Conservation (phyloP, 2,888 invertebrate genomes). For the Synergus gifuensis region DNA sequence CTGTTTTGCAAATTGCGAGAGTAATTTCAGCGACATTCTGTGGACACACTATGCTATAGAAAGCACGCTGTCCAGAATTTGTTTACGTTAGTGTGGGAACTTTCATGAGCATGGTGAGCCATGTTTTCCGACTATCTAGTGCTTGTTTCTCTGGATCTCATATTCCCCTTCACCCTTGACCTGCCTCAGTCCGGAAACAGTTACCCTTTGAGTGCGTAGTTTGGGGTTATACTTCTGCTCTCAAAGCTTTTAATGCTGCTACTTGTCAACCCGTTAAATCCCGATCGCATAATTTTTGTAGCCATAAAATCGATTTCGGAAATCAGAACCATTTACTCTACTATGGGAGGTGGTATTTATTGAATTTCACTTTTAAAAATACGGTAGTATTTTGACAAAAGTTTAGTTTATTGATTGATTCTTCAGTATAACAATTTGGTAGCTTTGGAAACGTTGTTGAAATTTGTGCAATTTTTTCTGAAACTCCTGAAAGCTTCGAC, state of each 20-base stretch:
- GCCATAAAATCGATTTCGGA: neutral
- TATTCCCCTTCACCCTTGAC: constrained; percentile 29
- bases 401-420: neutral
- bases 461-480: neutral
- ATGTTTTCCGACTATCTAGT: constrained; percentile 14
- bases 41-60: constrained; percentile 4
- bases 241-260: constrained; percentile 27
- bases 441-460: neutral
- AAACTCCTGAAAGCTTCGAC: neutral
- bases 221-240: constrained; percentile 18
- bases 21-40: constrained; percentile 20
- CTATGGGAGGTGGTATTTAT: neutral
- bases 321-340: neutral
- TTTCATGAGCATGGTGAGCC: neutral
- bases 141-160: constrained; percentile 15
- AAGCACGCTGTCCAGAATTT: constrained; percentile 26
- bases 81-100: constrained; percentile 10
- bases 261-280: constrained; percentile 24
- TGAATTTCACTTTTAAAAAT: neutral
- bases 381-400: neutral
- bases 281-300: neutral
- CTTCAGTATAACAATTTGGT: neutral
- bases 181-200: constrained; percentile 20
- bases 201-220: constrained; percentile 8
- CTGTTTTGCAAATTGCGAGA: constrained; percentile 29